Base-by-base conservation (phyloP, 2,888 invertebrate species). In the Sipha maydis region DNA sequence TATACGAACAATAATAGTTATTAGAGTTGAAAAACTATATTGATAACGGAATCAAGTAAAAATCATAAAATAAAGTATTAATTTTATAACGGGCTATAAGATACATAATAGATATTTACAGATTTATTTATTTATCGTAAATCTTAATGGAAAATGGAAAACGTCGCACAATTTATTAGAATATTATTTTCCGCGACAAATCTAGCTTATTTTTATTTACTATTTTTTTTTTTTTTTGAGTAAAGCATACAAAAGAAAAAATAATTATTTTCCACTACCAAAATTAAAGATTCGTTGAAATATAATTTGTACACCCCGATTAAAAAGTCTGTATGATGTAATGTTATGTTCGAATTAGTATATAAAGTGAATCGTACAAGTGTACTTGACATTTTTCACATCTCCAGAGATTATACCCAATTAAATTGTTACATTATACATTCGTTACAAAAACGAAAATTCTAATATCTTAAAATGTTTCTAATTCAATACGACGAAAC, bases 301-400 rank as follows among this genome's bases (percentile, higher is more conserved):
- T 38, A 21, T 21, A 38, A 48, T 41, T 8, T n/a, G 31, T 21
- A 28, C 54, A 19, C 3, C 21, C 54, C 25, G n/a, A 56, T 73
- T 73, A n/a, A 83, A 83, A 54, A 54, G 54, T n/a, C 34, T 19
- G 54, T 28, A 38, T 34, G 19, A 67, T 48, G 28, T 14, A 38
- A 56, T 19, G 56, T 56, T 21, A 56, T 34, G 73, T 54, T 73
- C n/a, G n/a, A 83, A 73, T 73, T 73, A 11, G 17, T 73, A n/a
- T 83, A 56, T n/a, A 73, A 56, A 54, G 31, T 41, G 19, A 38
- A 38, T 48, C 19, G n/a, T 73, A n/a, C 34, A 56, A 73, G 28
- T 56, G 54, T 73, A 54, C 73, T 83, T 73, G 54, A 73, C 54
- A 54, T 71, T 28, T n/a, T 54, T 83, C 3, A 73, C 48, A 73